Evolutionary conservation across 2,797 vertebrate species (phyloP).

Genomic region (Ceyx erithaca): DNA sequence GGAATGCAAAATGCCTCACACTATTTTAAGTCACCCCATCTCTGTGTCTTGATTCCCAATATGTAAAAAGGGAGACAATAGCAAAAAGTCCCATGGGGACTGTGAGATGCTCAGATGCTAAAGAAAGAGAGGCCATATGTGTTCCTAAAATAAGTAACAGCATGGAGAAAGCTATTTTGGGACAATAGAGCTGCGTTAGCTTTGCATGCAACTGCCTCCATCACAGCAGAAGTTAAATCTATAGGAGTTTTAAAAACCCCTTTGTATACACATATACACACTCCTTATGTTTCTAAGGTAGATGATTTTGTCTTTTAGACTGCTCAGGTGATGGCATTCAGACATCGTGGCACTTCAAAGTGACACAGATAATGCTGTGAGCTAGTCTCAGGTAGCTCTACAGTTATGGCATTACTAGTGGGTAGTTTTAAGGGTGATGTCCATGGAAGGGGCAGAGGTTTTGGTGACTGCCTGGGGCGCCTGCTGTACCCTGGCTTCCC

Average conservation of each 20-base stretch:
- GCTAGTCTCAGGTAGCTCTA: not conserved
- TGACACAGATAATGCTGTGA: not conserved
- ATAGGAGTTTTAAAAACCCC: not conserved
- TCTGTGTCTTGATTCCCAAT: not conserved
- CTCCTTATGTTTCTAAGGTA: not conserved
- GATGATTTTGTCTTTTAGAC: not conserved
- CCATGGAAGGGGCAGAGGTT: not conserved
- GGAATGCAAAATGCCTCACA: not conserved
- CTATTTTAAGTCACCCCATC: slow-evolving; percentile 12
- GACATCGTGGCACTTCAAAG: not conserved
- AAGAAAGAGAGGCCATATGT: slow-evolving; percentile 58
- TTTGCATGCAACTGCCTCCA: slow-evolving; percentile 33
- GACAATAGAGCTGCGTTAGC: slow-evolving; percentile 44
- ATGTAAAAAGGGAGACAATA: slow-evolving; percentile 51
- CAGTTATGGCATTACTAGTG: rapidly evolving
- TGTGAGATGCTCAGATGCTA: slow-evolving; percentile 45
- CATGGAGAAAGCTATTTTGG: slow-evolving; percentile 48
- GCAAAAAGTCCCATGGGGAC: slow-evolving; percentile 31
- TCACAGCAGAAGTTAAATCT: not conserved
- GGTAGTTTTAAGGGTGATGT: not conserved
- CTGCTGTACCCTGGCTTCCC: not conserved
- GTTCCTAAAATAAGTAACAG: slow-evolving; percentile 64
- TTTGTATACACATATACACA: not conserved
- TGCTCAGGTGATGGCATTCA: not conserved
- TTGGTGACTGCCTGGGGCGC: not conserved